phyloP scores from a whole-genome alignment of 2,888 invertebrate genomes.

The Ceratothoa steindachneri region DNA sequence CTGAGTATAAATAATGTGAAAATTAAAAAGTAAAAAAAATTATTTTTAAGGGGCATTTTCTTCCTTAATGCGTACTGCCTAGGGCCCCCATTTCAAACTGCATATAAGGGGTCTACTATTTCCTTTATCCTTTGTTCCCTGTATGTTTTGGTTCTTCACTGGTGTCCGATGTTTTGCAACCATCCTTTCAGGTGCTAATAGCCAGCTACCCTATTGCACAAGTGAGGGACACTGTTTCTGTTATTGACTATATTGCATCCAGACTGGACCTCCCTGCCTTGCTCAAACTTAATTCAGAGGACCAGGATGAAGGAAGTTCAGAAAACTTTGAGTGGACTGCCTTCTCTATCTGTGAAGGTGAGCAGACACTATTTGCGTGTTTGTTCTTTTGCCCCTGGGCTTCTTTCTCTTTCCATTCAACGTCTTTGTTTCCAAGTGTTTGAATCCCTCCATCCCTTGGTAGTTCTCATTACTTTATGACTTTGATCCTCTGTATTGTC shows the following conservation, averaged over 20 bases:
- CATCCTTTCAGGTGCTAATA: constrained; percentile 34
- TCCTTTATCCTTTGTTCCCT: too few species aligned
- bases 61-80: too few species aligned
- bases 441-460: background rate
- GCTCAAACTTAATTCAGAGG: constrained; percentile 10
- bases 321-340: constrained; percentile 32
- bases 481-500: too few species aligned
- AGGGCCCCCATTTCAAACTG: too few species aligned
- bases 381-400: background rate
- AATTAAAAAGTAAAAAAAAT: too few species aligned
- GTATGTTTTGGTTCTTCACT: too few species aligned
- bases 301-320: background rate
- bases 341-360: constrained; percentile 40
- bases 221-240: constrained; percentile 31
- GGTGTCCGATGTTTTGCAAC: too few species aligned
- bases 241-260: constrained; percentile 30
- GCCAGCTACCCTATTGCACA: constrained; percentile 43
- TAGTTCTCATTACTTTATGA: background rate
- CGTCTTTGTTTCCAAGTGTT: background rate
- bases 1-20: too few species aligned
- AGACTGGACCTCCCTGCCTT: constrained; percentile 26
- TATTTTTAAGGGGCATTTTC: too few species aligned
- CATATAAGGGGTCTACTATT: too few species aligned
- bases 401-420: background rate
- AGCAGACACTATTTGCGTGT: background rate